These are phyloP conservation scores for Dicaeum eximium DNA, from an alignment of 2,113 vertebrate genomes.

Conservation along the genomic window DNA sequence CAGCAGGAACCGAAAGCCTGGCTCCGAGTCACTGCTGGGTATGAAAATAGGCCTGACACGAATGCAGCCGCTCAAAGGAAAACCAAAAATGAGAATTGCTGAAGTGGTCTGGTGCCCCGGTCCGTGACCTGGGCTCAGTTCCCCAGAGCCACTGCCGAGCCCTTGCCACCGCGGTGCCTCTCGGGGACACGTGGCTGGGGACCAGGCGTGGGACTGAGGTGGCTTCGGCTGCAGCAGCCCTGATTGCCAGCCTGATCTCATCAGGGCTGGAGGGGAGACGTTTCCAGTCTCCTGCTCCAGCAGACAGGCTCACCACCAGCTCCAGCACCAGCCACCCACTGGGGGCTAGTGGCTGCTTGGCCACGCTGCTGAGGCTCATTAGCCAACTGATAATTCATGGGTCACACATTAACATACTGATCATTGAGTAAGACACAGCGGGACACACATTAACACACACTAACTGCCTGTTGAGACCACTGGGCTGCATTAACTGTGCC, in stretches of 20 bases:
- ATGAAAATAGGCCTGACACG: conserved; percentile 56
- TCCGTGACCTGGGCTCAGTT: conserved; percentile 54
- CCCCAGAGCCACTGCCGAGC: conserved; percentile 25
- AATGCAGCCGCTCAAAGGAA: conserved; percentile 69
- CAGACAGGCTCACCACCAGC: background rate
- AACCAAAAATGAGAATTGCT: conserved; percentile 70
- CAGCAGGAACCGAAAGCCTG: conserved; percentile 73
- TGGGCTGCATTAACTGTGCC: background rate
- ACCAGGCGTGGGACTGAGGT: background rate
- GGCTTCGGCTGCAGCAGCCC: background rate
- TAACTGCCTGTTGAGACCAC: background rate
- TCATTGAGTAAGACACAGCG: conserved; percentile 22
- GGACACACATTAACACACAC: conserved; percentile 31
- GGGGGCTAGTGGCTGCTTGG: background rate
- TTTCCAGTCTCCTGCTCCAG: background rate
- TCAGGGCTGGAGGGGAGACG: background rate
- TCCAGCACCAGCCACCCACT: background rate
- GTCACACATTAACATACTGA: background rate
- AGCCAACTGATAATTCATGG: conserved; percentile 9
- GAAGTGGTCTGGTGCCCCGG: conserved; percentile 41
- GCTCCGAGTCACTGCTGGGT: conserved; percentile 48
- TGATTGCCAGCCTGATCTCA: background rate
- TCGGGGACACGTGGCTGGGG: background rate
- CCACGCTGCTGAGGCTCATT: background rate
- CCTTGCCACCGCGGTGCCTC: background rate